phyloP scores from a whole-genome alignment of 2,113 vertebrate species.

The Nymphicus hollandicus region DNA sequence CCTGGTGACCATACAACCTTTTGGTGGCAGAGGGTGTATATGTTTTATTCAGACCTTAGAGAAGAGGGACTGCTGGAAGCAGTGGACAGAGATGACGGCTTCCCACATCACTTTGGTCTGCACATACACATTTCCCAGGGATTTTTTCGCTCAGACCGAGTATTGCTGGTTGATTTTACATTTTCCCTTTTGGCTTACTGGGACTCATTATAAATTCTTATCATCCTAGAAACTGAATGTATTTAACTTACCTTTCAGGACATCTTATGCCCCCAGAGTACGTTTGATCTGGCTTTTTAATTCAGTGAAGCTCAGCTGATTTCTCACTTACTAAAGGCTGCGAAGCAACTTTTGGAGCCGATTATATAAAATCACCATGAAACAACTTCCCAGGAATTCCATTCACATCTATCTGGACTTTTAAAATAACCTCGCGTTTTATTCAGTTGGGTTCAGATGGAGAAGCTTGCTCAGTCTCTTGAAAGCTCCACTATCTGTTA shows the following conservation, averaged over 20 bases:
- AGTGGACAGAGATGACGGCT: background rate
- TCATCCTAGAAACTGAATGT: constrained; percentile 4
- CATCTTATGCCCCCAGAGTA: constrained; percentile 7
- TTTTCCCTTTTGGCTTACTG: background rate
- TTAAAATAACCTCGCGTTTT: constrained; percentile 36
- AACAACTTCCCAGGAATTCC: constrained; percentile 32
- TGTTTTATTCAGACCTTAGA: background rate
- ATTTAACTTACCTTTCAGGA: constrained; percentile 41
- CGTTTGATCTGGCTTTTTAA: constrained; percentile 41
- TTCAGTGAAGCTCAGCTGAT: constrained; percentile 42
- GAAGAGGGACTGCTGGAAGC: background rate
- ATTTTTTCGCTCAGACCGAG: background rate
- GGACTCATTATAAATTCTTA: constrained; percentile 30
- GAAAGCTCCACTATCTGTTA: constrained; percentile 5
- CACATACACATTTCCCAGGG: background rate
- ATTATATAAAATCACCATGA: constrained; percentile 29
- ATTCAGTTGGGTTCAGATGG: background rate
- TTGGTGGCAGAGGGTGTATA: background rate
- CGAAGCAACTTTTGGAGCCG: constrained; percentile 41
- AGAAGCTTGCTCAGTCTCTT: background rate
- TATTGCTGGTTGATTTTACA: background rate
- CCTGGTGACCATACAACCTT: background rate
- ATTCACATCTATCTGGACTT: background rate
- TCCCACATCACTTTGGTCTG: background rate
- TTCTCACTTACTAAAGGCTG: constrained; percentile 31